phyloP scores from a whole-genome alignment of 2,888 invertebrate genomes.

The Epistrophe eligans region DNA sequence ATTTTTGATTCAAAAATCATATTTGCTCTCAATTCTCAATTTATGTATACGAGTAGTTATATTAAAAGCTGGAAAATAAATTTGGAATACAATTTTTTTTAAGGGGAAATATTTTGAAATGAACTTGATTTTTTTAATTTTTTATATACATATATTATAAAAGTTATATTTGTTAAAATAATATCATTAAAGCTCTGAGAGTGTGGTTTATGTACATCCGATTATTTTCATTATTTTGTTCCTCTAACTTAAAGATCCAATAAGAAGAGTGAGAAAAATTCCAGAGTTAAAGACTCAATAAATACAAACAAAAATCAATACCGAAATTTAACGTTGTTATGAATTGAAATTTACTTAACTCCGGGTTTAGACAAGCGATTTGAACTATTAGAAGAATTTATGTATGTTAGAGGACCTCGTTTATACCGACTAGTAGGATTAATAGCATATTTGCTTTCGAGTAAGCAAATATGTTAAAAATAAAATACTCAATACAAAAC shows the following conservation, averaged over 20 bases:
- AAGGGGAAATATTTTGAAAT: neutral
- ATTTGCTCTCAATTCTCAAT: too few species aligned
- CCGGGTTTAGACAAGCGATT: neutral
- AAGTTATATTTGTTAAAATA: neutral
- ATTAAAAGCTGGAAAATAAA: too few species aligned
- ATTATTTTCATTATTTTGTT: conserved; percentile 20
- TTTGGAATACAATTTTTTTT: neutral
- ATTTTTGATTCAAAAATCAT: too few species aligned
- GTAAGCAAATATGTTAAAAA: too few species aligned
- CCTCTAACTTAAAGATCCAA: conserved; percentile 1
- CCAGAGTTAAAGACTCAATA: neutral
- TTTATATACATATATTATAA: too few species aligned
- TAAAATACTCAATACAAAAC: too few species aligned
- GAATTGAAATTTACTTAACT: neutral
- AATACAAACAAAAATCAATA: neutral
- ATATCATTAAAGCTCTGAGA: conserved; percentile 15
- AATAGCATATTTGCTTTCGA: neutral
- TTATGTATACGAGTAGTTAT: too few species aligned
- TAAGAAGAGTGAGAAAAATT: conserved; percentile 12
- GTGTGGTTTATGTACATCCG: conserved; percentile 1
- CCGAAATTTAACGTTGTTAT: neutral
- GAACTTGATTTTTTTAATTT: neutral
- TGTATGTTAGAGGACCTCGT: neutral
- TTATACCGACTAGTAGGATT: too few species aligned
- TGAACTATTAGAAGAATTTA: neutral